Evolutionary conservation across 2,888 invertebrate species (phyloP), one percentile per base, ranked within the genome.

Genomic region (Ferdinandea cuprea): DNA sequence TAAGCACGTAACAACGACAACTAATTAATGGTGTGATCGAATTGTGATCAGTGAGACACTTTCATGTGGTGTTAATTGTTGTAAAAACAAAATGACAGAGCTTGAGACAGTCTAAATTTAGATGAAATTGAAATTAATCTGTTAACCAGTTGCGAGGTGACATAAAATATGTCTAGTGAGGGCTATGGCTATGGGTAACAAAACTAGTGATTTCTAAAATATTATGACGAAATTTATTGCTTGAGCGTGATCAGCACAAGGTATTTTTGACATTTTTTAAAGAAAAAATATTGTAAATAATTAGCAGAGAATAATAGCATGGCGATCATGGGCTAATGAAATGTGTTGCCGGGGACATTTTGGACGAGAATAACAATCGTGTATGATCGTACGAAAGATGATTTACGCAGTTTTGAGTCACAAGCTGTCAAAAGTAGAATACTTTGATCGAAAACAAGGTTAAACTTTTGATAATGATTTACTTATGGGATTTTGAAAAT

Each of bases 11-110:
- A 77, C 25, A 25, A 25, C 5, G 25, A 5, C 5, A 5, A 5
- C 66, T 72, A 72, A 83, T 83, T 77, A 13, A 63, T 72, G 25
- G 72, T 72, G 72, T 83, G 83, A 83, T 83, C 77, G 66, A 77
- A 52, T 72, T 83, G 46, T 77, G 77, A 83, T 72, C 71, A 66
- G 42, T 44, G 44, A 46, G 4, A 1, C 40, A 1, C 46, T n/a
- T n/a, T n/a, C n/a, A 63, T 52, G n/a, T 8, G 37, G 54, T 54
- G 69, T 40, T 30, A 77, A 77, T 77, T 63, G 19, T 32, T 21
- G 35, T 7, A 17, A 13, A 35, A 58, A 25, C 15, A 19, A 11
- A 37, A 25, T 30, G 6, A n/a, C n/a, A n/a, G n/a, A n/a, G 8
- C 35, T n/a, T 50, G 21, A 59, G 25, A 19, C 19, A 19, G 30